Evolutionary conservation across 2,113 vertebrate genomes (phyloP), one percentile per base, ranked within the genome.

Genomic region (Tenrec ecaudatus): DNA sequence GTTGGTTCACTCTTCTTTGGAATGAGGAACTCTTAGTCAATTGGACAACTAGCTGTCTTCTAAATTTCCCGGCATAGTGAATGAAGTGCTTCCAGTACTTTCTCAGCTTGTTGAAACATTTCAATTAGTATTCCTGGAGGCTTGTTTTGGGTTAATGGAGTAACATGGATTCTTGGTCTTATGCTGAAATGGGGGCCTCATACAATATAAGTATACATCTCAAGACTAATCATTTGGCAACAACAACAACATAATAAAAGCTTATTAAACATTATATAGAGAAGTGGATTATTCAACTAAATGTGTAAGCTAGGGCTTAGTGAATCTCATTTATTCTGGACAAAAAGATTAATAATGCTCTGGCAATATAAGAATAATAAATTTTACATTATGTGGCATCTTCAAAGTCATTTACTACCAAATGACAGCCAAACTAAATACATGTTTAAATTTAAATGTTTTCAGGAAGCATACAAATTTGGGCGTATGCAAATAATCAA

Each of bases 381-480:
- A 95, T 92, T 80, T 60, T 90, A 7, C 16, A 84, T 64, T 76
- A 33, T 58, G 2, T 17, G 9, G 62, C 76, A 9, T 27, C 20
- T 80, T 95, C 86, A 90, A 94, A 81, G 33, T 27, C 40, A 94
- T 17, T 78, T 78, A 78, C 11, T 73, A 23, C 1, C 36, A 85
- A 58, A 1, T 92, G 83, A n/a, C 57, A 31, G 47, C 47, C 43
- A 89, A 84, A 3, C 31, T 82, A 94, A 92, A 87, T 60, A 81
- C 3, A 68, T 47, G 38, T 40, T 82, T 78, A 80, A 43, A 0
- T 60, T 78, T 73, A 60, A 84, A 58, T 20, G 1, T 78, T 62
- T 60, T 10, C 3, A 14, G 4, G 89, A 95, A 90, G 10, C 20
- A 66, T 82, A 73, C 3, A 86, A 71, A 23, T 75, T 9, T 62